phyloP scores from a whole-genome alignment of 2,113 vertebrate species.

The Tapirus terrestris region DNA sequence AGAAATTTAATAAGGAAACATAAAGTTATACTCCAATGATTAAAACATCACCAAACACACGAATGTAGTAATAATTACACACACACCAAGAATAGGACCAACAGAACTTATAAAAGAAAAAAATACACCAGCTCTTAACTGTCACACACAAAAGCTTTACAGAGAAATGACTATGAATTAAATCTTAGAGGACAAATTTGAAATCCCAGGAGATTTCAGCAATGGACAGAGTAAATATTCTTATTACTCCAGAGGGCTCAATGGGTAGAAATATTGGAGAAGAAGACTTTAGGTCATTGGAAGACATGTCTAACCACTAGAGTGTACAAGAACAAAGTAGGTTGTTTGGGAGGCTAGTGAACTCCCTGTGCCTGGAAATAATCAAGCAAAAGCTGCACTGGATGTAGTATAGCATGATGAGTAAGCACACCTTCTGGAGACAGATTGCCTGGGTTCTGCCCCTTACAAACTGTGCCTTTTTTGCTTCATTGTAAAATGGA shows the following conservation, averaged over 20 bases:
- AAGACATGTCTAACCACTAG: neutral
- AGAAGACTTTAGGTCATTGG: neutral
- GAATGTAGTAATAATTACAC: neutral
- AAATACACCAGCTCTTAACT: neutral
- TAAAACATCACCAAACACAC: neutral
- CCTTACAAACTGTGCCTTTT: neutral
- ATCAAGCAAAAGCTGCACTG: neutral
- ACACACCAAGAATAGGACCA: neutral
- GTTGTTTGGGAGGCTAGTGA: neutral
- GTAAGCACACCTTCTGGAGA: neutral
- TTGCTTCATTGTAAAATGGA: neutral
- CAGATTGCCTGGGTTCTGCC: neutral
- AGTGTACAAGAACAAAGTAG: neutral
- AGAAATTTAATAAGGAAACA: neutral
- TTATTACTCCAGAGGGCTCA: neutral
- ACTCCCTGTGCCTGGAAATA: neutral
- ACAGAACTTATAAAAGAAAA: neutral
- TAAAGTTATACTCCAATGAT: neutral
- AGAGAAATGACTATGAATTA: constrained; percentile 8
- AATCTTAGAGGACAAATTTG: neutral
- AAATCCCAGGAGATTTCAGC: neutral
- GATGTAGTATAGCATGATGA: neutral
- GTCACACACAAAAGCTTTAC: neutral
- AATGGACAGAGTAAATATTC: neutral
- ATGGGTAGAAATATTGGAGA: constrained; percentile 11